Evolutionary conservation across 30 jellyfish, hydroid and myxozoan genomes (phyloP).

Genomic region (Aurelia aurita complex sp. Pacific): DNA sequence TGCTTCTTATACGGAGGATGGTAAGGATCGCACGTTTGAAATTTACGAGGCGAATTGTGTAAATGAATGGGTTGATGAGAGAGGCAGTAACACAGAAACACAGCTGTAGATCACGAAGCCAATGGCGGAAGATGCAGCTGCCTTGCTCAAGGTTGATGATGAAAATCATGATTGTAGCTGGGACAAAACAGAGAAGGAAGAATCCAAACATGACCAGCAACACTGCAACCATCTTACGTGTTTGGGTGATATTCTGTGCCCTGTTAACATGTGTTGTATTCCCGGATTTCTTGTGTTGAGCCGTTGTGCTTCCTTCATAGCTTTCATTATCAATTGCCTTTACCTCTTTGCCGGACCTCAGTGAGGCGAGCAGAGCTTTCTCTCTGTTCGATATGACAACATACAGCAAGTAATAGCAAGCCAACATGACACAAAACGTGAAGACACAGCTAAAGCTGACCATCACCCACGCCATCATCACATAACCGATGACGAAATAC

Average conservation of each 20-base stretch:
- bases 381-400: slow-evolving; percentile 33
- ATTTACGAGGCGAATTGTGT: slow-evolving; percentile 58
- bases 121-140: slow-evolving; percentile 57
- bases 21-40: slow-evolving; percentile 57
- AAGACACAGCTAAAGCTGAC: slow-evolving; percentile 55
- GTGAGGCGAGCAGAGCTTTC: not conserved
- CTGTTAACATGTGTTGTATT: not conserved
- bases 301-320: not conserved
- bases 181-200: slow-evolving; percentile 52
- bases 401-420: slow-evolving; percentile 38
- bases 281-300: not conserved
- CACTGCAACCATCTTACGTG: slow-evolving; percentile 32
- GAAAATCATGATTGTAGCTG: slow-evolving; percentile 67
- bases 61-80: slow-evolving; percentile 71
- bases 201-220: slow-evolving; percentile 42
- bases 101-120: slow-evolving; percentile 67
- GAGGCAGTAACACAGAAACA: slow-evolving; percentile 59
- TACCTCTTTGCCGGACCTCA: slow-evolving; percentile 11
- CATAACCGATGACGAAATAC: slow-evolving; percentile 59
- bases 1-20: slow-evolving; percentile 31
- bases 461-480: slow-evolving; percentile 63
- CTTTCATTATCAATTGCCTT: not conserved
- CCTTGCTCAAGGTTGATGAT: slow-evolving; percentile 63
- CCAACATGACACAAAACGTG: slow-evolving; percentile 50
- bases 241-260: slow-evolving; percentile 19